A percentile compares a stretch with the other conserved stretches of the same genome.
phyloP scores from a whole-genome alignment of 2,113 vertebrate species.

The Sphaerodactylus townsendi region DNA sequence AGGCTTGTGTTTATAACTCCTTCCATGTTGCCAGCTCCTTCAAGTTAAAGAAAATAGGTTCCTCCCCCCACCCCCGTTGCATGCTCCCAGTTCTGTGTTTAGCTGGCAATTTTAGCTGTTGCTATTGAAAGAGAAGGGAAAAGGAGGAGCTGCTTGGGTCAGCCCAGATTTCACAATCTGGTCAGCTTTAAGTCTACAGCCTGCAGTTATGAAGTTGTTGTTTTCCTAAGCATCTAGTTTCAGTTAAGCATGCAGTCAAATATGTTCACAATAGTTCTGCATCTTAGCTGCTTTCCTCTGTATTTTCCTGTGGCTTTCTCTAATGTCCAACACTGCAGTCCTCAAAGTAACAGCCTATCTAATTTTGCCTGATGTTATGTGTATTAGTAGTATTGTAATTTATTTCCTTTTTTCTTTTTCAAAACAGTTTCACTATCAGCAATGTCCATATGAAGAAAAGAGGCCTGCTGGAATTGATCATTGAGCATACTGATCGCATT shows the following conservation, averaged over 20 bases:
- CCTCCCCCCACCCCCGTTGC: too few relatives aligned
- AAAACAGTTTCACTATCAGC: slow-evolving; percentile 75
- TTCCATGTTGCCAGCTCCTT: too few relatives aligned
- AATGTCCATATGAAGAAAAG: slow-evolving; percentile 68
- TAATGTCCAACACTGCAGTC: not conserved
- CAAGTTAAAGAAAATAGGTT: too few relatives aligned
- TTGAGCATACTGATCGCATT: slow-evolving; percentile 67
- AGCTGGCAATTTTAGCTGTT: not conserved
- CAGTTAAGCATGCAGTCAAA: not conserved
- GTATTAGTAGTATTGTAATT: not conserved
- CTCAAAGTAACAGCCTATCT: not conserved
- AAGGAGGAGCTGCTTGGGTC: not conserved
- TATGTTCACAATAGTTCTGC: not conserved
- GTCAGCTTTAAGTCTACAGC: not conserved
- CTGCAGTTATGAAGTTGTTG: not conserved
- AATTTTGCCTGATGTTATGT: not conserved
- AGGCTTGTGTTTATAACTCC: too few relatives aligned
- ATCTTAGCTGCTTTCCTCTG: not conserved
- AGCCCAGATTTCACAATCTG: not conserved
- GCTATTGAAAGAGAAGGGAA: not conserved
- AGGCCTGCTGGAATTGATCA: slow-evolving; percentile 55
- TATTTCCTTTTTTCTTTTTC: not conserved
- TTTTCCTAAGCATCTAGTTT: not conserved
- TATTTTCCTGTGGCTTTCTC: not conserved
- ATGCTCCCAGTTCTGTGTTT: not conserved